Evolutionary conservation across 1,140 invertebrate species (phyloP).

Genomic region (Nomia melanderi): DNA sequence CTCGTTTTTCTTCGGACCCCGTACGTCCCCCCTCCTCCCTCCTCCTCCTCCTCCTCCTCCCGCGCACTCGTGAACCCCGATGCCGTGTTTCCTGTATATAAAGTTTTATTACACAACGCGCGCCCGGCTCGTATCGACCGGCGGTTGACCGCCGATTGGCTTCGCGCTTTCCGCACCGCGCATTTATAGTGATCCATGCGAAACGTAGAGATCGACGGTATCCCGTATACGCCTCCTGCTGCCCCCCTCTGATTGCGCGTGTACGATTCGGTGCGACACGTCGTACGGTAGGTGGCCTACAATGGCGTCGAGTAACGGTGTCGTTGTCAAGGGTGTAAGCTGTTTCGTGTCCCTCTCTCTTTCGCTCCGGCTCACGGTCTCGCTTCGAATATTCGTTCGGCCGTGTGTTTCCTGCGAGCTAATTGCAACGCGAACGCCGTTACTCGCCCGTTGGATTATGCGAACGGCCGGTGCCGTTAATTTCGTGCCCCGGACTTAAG

Average conservation of each 20-base stretch:
- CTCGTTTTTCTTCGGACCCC: not conserved
- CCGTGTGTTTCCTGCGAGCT: slow-evolving; percentile 70
- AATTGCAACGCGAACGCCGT: slow-evolving; percentile 73
- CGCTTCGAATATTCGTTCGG: slow-evolving; percentile 68
- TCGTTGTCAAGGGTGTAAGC: slow-evolving; percentile 65
- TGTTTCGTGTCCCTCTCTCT: slow-evolving; percentile 45
- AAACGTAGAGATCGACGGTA: slow-evolving; percentile 28
- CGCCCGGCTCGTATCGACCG: not conserved
- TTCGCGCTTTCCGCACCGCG: slow-evolving; percentile 51
- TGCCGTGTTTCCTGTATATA: too few relatives aligned
- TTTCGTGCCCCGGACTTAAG: slow-evolving; percentile 57
- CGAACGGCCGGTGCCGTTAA: slow-evolving; percentile 69
- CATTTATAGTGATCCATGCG: slow-evolving; percentile 62
- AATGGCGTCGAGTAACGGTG: slow-evolving; percentile 69
- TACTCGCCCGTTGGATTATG: slow-evolving; percentile 71
- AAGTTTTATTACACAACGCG: not conserved
- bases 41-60: too few relatives aligned
- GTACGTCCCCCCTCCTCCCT: not conserved
- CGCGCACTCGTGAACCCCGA: too few relatives aligned
- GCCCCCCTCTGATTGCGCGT: slow-evolving; percentile 31
- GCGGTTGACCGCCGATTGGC: slow-evolving; percentile 21
- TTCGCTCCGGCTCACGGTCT: slow-evolving; percentile 1
- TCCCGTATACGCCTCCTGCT: too few relatives aligned
- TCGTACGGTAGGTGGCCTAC: slow-evolving; percentile 59
- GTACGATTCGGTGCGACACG: slow-evolving; percentile 47